Percentiles rank a stretch among this genome's conserved stretches.
These are phyloP conservation scores for Oscheius sp. DNA, from an alignment of 2,888 invertebrate species.

Conservation along the genomic window DNA sequence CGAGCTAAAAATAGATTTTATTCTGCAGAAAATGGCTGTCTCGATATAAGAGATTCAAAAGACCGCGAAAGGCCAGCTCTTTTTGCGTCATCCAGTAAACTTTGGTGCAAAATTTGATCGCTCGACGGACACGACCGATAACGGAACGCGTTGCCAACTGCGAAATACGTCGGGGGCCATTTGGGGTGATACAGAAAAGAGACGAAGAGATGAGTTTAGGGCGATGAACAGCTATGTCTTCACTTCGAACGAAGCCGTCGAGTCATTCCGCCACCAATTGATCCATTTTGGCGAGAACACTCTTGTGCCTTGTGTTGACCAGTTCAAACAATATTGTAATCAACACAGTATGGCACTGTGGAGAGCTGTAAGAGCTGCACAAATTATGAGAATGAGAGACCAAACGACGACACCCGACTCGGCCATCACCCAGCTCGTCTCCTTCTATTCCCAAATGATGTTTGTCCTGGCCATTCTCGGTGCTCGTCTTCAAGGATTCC, in stretches of 20 bases:
- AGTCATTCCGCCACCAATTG: conserved; percentile 51
- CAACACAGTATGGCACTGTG: conserved; percentile 59
- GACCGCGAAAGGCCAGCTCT: no score
- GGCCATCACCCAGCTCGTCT: conserved; percentile 59
- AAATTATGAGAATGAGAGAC: conserved; percentile 52
- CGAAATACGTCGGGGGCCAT: no score
- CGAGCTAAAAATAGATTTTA: neutral
- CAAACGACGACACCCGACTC: conserved; percentile 40
- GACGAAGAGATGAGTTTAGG: conserved; percentile 31
- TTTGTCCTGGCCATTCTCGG: conserved; percentile 68
- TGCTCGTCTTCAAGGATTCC: conserved; percentile 70
- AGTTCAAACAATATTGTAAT: conserved; percentile 71
- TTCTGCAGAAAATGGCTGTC: neutral
- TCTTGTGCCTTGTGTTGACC: conserved; percentile 68
- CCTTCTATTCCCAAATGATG: conserved; percentile 70
- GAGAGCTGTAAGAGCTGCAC: conserved; percentile 59
- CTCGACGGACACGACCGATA: no score
- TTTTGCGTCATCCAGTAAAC: neutral
- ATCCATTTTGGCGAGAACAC: conserved; percentile 63
- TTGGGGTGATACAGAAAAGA: no score
- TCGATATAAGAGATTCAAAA: neutral
- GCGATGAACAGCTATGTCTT: conserved; percentile 39
- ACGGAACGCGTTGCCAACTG: no score
- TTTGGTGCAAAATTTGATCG: neutral
- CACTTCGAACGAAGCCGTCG: conserved; percentile 44